These are phyloP conservation scores for Drosophila mojavensis DNA, from an alignment of 1,140 invertebrate species.

Conservation along the genomic window DNA sequence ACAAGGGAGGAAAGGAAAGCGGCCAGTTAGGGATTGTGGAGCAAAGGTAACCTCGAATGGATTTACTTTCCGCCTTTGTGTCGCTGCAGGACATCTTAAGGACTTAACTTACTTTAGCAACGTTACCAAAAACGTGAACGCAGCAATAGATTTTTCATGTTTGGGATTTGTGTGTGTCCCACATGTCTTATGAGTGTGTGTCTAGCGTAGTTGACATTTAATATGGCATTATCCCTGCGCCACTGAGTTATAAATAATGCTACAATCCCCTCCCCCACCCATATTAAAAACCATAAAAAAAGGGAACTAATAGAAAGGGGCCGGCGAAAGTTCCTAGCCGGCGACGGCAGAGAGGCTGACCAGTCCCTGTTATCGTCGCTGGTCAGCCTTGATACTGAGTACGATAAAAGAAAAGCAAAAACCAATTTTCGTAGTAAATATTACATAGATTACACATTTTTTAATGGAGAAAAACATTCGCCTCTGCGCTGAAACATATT, in stretches of 20 bases:
- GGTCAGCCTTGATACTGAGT: slow-evolving; percentile 34
- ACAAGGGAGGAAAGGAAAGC: slow-evolving; percentile 14
- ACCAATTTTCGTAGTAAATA: slow-evolving; percentile 53
- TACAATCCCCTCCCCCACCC: slow-evolving; percentile 32
- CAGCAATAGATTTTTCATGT: slow-evolving; percentile 79
- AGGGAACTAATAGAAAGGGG: slow-evolving; percentile 31
- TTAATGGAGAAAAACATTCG: slow-evolving; percentile 47
- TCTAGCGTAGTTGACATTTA: slow-evolving; percentile 81
- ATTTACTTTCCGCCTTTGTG: slow-evolving; percentile 71
- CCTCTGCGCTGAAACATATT: slow-evolving; percentile 58
- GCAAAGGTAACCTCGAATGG: slow-evolving; percentile 69
- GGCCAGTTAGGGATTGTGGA: slow-evolving; percentile 10
- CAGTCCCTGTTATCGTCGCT: slow-evolving; percentile 31
- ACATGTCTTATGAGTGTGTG: slow-evolving; percentile 60
- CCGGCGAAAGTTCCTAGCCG: slow-evolving; percentile 10
- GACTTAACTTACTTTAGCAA: slow-evolving; percentile 68
- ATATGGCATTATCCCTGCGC: slow-evolving; percentile 79
- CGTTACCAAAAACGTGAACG: slow-evolving; percentile 45
- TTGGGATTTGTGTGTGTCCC: slow-evolving; percentile 78
- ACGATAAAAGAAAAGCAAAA: slow-evolving; percentile 6
- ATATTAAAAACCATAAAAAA: slow-evolving; percentile 67
- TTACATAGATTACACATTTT: slow-evolving; percentile 32
- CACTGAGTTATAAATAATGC: slow-evolving; percentile 82
- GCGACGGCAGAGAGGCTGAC: not conserved
- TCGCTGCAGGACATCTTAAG: slow-evolving; percentile 73